phyloP scores from a whole-genome alignment of 2,888 invertebrate genomes.

The Schizotus pectinicornis region DNA sequence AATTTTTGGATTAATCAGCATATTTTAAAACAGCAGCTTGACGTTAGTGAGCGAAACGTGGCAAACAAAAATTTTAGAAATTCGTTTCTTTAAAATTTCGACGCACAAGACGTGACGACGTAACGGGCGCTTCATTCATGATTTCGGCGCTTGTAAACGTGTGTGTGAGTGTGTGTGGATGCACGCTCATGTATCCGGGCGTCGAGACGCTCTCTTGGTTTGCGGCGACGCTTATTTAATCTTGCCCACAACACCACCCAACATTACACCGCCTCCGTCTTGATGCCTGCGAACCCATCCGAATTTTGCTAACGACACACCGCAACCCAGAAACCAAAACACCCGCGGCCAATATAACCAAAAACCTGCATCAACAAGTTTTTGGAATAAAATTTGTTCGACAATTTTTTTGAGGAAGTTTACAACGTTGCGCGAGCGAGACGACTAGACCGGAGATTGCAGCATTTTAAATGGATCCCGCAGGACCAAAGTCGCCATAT shows the following conservation, averaged over 20 bases:
- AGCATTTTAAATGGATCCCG: constrained; percentile 30
- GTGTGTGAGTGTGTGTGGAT: constrained; percentile 8
- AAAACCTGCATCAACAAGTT: no score
- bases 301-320: not conserved
- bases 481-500: constrained; percentile 50
- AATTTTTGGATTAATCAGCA: no score
- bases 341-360: no score
- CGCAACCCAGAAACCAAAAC: no score
- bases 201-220: constrained; percentile 24
- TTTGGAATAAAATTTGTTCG: no score
- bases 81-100: no score
- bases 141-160: constrained; percentile 4
- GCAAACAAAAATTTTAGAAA: not conserved
- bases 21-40: no score
- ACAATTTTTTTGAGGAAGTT: no score
- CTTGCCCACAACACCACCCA: constrained; percentile 28
- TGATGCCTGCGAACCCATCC: constrained; percentile 6
- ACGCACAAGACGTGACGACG: no score
- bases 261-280: constrained; percentile 14
- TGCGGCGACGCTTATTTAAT: constrained; percentile 29
- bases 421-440: no score
- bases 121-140: constrained; percentile 29
- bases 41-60: not conserved
- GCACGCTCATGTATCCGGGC: constrained; percentile 10
- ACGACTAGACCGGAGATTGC: not conserved